These are phyloP conservation scores for Ypsolopha sequella DNA, from an alignment of 2,888 invertebrate species.

Conservation along the genomic window DNA sequence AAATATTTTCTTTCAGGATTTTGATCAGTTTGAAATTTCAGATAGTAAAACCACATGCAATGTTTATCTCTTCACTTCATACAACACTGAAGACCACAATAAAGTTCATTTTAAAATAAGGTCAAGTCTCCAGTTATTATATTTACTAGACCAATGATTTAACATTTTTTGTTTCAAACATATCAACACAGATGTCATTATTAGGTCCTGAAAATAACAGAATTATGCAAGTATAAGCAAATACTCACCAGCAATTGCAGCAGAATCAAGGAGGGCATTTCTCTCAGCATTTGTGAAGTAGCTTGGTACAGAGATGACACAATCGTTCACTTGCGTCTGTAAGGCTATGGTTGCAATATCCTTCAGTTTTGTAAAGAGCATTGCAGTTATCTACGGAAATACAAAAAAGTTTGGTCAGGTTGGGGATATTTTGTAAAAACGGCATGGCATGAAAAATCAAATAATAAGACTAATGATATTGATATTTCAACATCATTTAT, in stretches of 20 bases:
- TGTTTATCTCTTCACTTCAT: too few relatives aligned
- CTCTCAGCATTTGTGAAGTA: constrained; percentile 97
- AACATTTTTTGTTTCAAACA: too few relatives aligned
- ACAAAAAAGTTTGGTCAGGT: neutral
- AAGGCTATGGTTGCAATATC: constrained; percentile 89
- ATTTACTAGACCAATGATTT: too few relatives aligned
- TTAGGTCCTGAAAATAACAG: neutral
- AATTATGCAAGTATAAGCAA: too few relatives aligned
- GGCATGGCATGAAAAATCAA: too few relatives aligned
- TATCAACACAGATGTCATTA: neutral
- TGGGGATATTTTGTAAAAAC: neutral
- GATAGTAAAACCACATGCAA: too few relatives aligned
- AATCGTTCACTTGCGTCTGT: constrained; percentile 92
- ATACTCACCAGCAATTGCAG: constrained; percentile 83
- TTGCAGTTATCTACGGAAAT: constrained; percentile 80
- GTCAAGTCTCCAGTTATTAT: too few relatives aligned
- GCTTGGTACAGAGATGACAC: constrained; percentile 93
- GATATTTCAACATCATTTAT: too few relatives aligned
- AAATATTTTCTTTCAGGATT: neutral
- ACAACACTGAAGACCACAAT: too few relatives aligned
- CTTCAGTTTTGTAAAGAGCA: constrained; percentile 97
- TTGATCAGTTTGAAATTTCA: too few relatives aligned
- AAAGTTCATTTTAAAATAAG: too few relatives aligned
- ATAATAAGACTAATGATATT: too few relatives aligned
- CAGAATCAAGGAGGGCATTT: constrained; percentile 91